Percentiles rank a stretch among this genome's conserved stretches.
Conservation (phyloP, 2,888 invertebrate species). For the Leucania comma region DNA sequence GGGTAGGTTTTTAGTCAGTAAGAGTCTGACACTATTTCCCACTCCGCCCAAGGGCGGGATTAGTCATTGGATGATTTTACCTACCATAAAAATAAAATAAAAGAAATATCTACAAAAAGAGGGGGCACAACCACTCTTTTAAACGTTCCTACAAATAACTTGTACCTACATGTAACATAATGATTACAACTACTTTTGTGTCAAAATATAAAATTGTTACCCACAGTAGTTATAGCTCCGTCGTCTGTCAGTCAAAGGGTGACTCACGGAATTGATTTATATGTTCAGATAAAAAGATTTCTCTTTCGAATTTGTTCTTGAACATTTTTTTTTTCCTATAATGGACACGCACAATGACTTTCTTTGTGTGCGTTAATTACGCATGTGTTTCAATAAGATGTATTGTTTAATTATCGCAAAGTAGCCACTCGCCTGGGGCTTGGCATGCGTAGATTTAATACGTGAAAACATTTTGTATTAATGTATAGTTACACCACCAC, state of each 20-base stretch:
- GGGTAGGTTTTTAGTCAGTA: no score
- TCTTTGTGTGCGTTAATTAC: constrained; percentile 46
- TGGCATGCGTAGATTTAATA: constrained; percentile 34
- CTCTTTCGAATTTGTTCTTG: constrained; percentile 69
- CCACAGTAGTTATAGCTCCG: neutral
- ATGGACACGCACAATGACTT: constrained; percentile 35
- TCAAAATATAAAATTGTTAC: no score
- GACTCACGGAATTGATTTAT: constrained; percentile 35
- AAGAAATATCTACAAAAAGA: no score
- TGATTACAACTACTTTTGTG: no score
- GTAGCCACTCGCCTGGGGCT: constrained; percentile 48
- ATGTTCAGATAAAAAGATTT: constrained; percentile 59
- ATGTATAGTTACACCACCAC: constrained; percentile 2
- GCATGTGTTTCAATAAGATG: constrained; percentile 51
- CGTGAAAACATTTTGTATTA: constrained; percentile 17
- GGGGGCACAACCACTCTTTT: no score
- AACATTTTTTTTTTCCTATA: constrained; percentile 53
- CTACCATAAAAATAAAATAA: no score
- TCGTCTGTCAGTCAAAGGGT: constrained; percentile 23
- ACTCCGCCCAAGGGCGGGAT: no score
- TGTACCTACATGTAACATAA: no score
- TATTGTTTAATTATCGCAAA: constrained; percentile 56
- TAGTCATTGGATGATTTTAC: no score
- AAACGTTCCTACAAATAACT: no score
- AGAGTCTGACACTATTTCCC: no score